These are phyloP conservation scores for Eretmocerus hayati DNA, from an alignment of 2,888 invertebrate genomes.

Conservation along the genomic window DNA sequence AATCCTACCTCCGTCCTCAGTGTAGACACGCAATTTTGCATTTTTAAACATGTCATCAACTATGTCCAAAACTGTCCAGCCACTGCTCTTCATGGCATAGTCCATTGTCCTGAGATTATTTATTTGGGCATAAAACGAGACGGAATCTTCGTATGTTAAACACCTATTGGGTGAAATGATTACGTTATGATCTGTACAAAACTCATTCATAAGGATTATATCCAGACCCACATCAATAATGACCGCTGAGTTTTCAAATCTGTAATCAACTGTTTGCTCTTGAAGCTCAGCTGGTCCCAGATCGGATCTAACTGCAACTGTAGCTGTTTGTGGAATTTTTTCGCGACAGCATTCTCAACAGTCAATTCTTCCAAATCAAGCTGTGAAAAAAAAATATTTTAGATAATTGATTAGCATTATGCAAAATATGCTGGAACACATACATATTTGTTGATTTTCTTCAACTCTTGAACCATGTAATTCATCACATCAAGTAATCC, in stretches of 20 bases:
- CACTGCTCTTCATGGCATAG: constrained; percentile 76
- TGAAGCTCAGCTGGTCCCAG: constrained; percentile 87
- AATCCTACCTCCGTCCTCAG: constrained; percentile 46
- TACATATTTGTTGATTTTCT: constrained; percentile 73
- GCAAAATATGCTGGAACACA: constrained; percentile 16
- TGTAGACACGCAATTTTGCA: constrained; percentile 65
- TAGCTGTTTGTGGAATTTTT: constrained; percentile 85
- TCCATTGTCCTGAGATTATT: constrained; percentile 72
- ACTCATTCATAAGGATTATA: constrained; percentile 12
- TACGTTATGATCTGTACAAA: constrained; percentile 6
- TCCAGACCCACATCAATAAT: constrained; percentile 66
- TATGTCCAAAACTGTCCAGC: constrained; percentile 83
- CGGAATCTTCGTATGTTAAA: constrained; percentile 80
- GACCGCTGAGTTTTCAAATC: constrained; percentile 84
- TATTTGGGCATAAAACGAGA: constrained; percentile 77
- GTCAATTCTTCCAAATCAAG: constrained; percentile 74
- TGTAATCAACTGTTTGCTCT: constrained; percentile 79
- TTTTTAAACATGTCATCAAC: constrained; percentile 79
- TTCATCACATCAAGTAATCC: constrained; percentile 90
- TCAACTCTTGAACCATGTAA: constrained; percentile 85
- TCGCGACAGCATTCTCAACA: constrained; percentile 87
- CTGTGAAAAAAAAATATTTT: constrained; percentile 34
- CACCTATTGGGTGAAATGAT: constrained; percentile 51
- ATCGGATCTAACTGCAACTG: constrained; percentile 84
- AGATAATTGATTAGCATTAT: neutral